Percentiles rank a stretch among this genome's conserved stretches.
phyloP scores from a whole-genome alignment of 2,888 invertebrate species.

The Drosophila emarginata region DNA sequence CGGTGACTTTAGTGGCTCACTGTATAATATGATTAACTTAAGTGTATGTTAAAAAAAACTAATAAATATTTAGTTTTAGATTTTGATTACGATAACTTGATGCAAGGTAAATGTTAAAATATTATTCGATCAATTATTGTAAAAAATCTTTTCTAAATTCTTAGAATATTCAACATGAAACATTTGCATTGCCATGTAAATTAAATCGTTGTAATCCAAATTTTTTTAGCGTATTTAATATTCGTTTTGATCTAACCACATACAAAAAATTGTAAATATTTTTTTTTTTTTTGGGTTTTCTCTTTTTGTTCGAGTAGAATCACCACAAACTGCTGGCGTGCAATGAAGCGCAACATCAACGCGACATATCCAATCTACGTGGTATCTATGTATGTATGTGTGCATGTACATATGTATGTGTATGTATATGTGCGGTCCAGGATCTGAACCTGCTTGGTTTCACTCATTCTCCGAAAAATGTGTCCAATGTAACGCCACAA shows the following conservation, averaged over 20 bases:
- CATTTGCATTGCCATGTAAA: too few relatives aligned
- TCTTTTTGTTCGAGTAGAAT: constrained; percentile 22
- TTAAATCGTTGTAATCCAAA: too few relatives aligned
- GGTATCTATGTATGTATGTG: constrained; percentile 55
- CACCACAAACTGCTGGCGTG: constrained; percentile 50
- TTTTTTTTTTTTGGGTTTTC: not conserved
- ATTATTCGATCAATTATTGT: too few relatives aligned
- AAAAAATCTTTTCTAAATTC: too few relatives aligned
- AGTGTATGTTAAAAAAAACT: too few relatives aligned
- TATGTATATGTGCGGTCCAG: constrained; percentile 36
- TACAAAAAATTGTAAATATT: not conserved
- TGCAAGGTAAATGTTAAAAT: too few relatives aligned
- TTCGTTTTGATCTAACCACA: constrained; percentile 6
- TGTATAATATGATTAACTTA: too few relatives aligned
- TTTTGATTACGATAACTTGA: too few relatives aligned
- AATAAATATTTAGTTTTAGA: too few relatives aligned
- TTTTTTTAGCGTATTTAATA: constrained; percentile 8
- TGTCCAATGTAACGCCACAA: constrained; percentile 82
- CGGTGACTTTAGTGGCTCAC: too few relatives aligned
- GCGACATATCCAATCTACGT: constrained; percentile 66
- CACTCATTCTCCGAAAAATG: constrained; percentile 51
- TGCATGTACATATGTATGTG: constrained; percentile 21
- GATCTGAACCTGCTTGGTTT: constrained; percentile 17
- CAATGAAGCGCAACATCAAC: constrained; percentile 67
- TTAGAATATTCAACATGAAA: too few relatives aligned